Evolutionary conservation across 2,888 invertebrate species (phyloP), one percentile per base, ranked within the genome.

Genomic region (Eulithis testata): DNA sequence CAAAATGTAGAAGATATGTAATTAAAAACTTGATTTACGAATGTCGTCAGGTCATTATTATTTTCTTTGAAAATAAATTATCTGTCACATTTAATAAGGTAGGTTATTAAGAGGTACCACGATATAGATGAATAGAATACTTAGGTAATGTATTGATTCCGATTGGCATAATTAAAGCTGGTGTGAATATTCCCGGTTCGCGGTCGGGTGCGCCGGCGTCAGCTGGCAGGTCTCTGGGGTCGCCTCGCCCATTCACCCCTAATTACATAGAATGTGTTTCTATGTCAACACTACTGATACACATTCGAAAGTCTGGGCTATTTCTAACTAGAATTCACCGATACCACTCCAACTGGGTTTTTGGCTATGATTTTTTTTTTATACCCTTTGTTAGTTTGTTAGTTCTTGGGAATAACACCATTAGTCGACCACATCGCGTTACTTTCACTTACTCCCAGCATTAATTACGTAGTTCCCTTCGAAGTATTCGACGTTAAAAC

Each of bases 251-350:
- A 65, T 67, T 76, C 78, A 82, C 84, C 86, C 85, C 79, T 88
- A 85, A 89, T 89, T 86, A 86, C 80, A 68, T 75, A 76, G 78
- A 86, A 80, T 82, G 80, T 83, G 84, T 88, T 87, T 87, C 84
- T 87, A 83, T 89, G 87, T 87, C 88, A 87, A 86, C 83, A 81
- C 73, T 73, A 73, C 76, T 77, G 75, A 75, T 81, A 79, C 80
- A 65, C 68, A 62, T 52, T 66, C 57, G 63, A 58, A 62, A 61
- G 61, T 58, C 52, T 51, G 49, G 3, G 58, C 56, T 37, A 60
- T 50, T 60, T 40, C 44, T 52, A 60, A 36, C 21, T 57, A 9
- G 53, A 60, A 59, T 14, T 31, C 9, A 21, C 37, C 40, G 54
- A 11, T 52, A 44, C 59, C 61, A 31, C 56, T 66, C 66, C n/a